Conservation (phyloP, 2,113 vertebrate genomes). For the Tragelaphus strepsiceros region DNA sequence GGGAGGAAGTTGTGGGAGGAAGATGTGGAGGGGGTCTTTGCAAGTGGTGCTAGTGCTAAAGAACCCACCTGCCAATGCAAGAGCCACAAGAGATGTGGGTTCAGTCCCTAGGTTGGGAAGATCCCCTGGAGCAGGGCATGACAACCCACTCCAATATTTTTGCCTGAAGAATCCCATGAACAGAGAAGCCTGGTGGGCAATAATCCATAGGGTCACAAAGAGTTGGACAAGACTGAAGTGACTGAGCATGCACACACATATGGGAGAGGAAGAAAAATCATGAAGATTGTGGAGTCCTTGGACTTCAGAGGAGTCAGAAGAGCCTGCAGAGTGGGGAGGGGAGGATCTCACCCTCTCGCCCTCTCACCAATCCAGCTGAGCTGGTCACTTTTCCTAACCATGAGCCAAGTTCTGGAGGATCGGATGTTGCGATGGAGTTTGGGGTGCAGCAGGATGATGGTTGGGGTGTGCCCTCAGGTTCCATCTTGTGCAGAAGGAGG, state of each 20-base stretch:
- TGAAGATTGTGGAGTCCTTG: not conserved
- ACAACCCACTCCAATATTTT: not conserved
- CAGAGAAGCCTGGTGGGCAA: not conserved
- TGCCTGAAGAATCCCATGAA: not conserved
- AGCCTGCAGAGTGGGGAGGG: rapidly evolving
- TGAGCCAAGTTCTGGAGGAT: not conserved
- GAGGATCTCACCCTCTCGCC: not conserved
- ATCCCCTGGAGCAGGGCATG: not conserved
- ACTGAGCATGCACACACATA: not conserved
- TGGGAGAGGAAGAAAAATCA: not conserved
- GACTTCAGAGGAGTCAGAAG: not conserved
- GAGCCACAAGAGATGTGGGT: not conserved
- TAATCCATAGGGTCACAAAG: not conserved
- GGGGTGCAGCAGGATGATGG: rapidly evolving
- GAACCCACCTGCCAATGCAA: not conserved
- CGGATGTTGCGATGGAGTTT: not conserved
- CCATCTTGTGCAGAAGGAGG: rapidly evolving
- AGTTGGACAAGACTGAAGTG: not conserved
- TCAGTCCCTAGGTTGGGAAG: not conserved
- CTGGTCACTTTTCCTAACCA: rapidly evolving
- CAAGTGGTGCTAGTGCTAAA: not conserved
- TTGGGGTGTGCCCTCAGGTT: not conserved
- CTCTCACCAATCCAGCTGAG: not conserved
- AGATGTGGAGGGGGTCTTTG: not conserved
- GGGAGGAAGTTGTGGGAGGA: not conserved